A percentile compares a stretch with the other conserved stretches of the same genome.
Evolutionary conservation across 2,113 vertebrate species (phyloP).

Genomic region (Candoia aspera): DNA sequence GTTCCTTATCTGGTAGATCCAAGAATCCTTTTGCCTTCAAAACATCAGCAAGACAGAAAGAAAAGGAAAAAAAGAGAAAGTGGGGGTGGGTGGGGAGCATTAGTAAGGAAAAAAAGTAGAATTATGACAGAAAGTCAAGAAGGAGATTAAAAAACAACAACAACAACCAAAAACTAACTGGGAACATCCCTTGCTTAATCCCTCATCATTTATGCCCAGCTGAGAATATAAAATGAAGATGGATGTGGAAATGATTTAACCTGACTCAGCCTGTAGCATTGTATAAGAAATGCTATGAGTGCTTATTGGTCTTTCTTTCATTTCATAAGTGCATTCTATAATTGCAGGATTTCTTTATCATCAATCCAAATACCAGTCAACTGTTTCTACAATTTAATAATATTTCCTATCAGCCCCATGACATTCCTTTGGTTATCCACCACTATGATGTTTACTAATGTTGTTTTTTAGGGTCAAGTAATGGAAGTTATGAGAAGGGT

Average conservation of each 20-base stretch:
- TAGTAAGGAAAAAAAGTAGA: not conserved
- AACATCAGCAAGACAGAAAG: not conserved
- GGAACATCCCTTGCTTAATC: not conserved
- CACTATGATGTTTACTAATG: not conserved
- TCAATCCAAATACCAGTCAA: not conserved
- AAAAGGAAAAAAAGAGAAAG: not conserved
- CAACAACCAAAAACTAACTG: not conserved
- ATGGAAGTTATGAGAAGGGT: not conserved
- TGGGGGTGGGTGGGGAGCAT: not conserved
- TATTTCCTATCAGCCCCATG: not conserved
- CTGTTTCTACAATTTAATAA: not conserved
- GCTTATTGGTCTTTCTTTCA: not conserved
- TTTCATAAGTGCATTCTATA: not conserved
- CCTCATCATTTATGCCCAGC: not conserved
- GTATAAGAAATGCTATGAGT: not conserved
- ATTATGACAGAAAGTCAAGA: not conserved
- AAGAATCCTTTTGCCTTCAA: not conserved
- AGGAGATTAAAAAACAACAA: not conserved
- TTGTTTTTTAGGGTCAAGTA: not conserved
- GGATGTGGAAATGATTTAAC: not conserved
- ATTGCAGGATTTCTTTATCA: not conserved
- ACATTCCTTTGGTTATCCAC: not conserved
- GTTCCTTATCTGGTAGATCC: not conserved
- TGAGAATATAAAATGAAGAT: not conserved
- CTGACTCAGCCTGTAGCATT: not conserved